These are phyloP conservation scores for Melanotaenia maccullochi DNA, from an alignment of 2,797 vertebrate species.

Conservation along the genomic window DNA sequence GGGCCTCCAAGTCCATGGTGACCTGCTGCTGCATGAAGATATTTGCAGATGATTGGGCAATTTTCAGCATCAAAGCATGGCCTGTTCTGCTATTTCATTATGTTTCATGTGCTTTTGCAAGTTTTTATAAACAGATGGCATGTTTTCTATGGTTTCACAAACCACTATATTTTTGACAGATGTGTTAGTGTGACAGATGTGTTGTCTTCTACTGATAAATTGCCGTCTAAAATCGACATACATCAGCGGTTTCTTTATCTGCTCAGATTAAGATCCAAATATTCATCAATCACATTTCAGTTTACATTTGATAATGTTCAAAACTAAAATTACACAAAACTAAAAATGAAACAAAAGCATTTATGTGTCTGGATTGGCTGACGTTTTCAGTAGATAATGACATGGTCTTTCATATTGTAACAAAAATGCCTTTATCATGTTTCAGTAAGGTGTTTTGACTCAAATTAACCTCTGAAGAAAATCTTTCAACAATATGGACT, in stretches of 20 bases:
- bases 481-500: background rate
- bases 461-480: background rate
- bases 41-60: background rate
- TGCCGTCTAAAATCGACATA: background rate
- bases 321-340: background rate
- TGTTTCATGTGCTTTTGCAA: conserved; percentile 14
- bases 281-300: background rate
- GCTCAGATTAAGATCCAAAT: background rate
- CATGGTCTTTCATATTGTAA: background rate
- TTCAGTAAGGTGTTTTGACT: background rate
- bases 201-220: background rate
- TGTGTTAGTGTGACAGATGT: too few relatives aligned
- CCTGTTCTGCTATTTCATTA: background rate
- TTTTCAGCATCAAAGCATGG: background rate
- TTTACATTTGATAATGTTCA: background rate
- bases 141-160: background rate
- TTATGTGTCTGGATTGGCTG: background rate
- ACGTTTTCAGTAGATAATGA: background rate
- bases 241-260: background rate
- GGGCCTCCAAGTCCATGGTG: background rate
- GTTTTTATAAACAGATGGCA: background rate
- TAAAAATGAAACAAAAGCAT: background rate
- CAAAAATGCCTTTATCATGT: background rate
- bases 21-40: background rate
- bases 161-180: background rate